Evolutionary conservation across 2,113 vertebrate species (phyloP).

Genomic region (Muntiacus reevesi): DNA sequence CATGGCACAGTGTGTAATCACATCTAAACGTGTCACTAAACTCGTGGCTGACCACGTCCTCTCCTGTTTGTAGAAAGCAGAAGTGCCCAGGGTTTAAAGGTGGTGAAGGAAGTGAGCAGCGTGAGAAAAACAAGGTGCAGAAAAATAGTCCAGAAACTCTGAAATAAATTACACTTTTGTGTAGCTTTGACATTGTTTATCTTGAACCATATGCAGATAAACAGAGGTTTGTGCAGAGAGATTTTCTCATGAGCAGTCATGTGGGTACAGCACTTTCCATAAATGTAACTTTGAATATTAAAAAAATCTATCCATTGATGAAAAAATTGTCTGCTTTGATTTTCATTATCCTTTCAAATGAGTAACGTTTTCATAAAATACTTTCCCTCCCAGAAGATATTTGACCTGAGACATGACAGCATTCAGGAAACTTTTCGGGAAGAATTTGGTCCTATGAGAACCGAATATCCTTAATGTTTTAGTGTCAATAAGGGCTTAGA

Average conservation of each 20-base stretch:
- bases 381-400: background rate
- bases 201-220: slow-evolving; percentile 30
- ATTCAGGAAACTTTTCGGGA: background rate
- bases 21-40: background rate
- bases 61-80: slow-evolving; percentile 21
- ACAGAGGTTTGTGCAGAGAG: background rate
- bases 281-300: background rate
- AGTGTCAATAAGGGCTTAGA: background rate
- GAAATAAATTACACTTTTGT: slow-evolving; percentile 7
- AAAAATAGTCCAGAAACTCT: background rate
- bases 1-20: background rate
- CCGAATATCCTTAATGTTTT: background rate
- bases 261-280: accelerated
- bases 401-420: background rate
- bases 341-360: background rate
- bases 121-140: background rate
- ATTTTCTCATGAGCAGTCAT: background rate
- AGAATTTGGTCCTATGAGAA: background rate
- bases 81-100: background rate
- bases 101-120: background rate
- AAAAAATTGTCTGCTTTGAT: background rate
- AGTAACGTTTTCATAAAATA: background rate
- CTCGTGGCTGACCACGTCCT: background rate
- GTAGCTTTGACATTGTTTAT: slow-evolving; percentile 37
- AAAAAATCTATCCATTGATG: background rate